Percentiles rank a stretch among this genome's conserved stretches.
phyloP scores from a whole-genome alignment of 2,113 vertebrate genomes.

The Patagioenas fasciata region DNA sequence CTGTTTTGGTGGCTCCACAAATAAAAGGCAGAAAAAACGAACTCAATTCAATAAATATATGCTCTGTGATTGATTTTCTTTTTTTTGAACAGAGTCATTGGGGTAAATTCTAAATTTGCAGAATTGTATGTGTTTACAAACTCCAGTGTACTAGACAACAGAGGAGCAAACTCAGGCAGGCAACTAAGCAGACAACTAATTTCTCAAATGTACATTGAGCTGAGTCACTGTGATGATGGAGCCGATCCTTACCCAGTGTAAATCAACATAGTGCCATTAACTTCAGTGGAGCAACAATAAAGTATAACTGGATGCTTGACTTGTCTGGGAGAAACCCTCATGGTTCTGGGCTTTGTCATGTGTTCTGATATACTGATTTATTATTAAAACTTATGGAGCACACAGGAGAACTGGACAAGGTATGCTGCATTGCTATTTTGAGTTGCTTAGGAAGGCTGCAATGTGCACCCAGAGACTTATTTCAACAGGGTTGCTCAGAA shows the following conservation, averaged over 20 bases:
- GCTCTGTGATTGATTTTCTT: background rate
- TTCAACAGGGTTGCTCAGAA: constrained; percentile 15
- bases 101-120: background rate
- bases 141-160: background rate
- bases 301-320: background rate
- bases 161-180: background rate
- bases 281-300: background rate
- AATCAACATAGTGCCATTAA: background rate
- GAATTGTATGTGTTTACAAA: background rate
- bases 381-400: background rate
- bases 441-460: constrained; percentile 8
- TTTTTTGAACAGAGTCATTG: background rate
- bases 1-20: background rate
- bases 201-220: background rate
- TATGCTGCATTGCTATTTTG: background rate
- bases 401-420: background rate
- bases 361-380: background rate
- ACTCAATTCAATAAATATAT: background rate
- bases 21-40: background rate
- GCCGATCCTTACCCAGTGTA: background rate
- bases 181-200: background rate
- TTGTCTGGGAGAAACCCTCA: background rate
- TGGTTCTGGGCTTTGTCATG: background rate
- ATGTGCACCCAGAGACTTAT: background rate
- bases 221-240: background rate